These are phyloP conservation scores for Phyllopteryx taeniolatus DNA, from an alignment of 2,113 vertebrate genomes.

Conservation along the genomic window DNA sequence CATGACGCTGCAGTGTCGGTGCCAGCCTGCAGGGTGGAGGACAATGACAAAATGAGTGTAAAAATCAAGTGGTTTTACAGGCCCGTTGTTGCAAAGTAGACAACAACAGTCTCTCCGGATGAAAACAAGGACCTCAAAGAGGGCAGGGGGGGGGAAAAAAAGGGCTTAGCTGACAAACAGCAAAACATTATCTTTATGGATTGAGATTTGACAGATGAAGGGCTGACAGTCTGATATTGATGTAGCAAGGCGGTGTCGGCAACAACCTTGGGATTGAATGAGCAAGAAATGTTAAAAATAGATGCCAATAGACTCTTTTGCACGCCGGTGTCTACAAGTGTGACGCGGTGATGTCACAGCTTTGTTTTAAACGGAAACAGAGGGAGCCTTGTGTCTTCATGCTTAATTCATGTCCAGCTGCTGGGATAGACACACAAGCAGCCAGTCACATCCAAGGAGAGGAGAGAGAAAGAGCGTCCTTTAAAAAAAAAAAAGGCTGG, in stretches of 20 bases:
- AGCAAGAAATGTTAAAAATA: constrained; percentile 42
- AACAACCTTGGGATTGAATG: constrained; percentile 29
- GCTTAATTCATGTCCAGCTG: constrained; percentile 81
- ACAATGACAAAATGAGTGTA: constrained; percentile 11
- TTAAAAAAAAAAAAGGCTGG: constrained; percentile 42
- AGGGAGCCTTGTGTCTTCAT: constrained; percentile 76
- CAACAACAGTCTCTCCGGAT: constrained; percentile 24
- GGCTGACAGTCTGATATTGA: constrained; percentile 11
- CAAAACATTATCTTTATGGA: constrained; percentile 39
- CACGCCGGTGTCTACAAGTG: constrained; percentile 33
- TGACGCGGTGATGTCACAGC: constrained; percentile 74
- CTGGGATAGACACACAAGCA: constrained; percentile 71
- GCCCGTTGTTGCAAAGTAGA: constrained; percentile 29
- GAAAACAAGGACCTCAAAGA: constrained; percentile 5
- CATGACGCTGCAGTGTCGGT: constrained; percentile 38
- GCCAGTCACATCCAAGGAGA: constrained; percentile 54
- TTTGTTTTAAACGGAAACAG: constrained; percentile 74
- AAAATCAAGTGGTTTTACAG: constrained; percentile 26
- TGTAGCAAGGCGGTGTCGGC: constrained; percentile 30
- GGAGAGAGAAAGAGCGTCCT: constrained; percentile 53
- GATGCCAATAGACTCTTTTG: constrained; percentile 41
- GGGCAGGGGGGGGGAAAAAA: constrained; percentile 24
- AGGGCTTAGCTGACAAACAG: constrained; percentile 43
- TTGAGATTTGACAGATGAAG: background rate
- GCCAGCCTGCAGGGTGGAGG: constrained; percentile 20